phyloP scores from a whole-genome alignment of 2,888 invertebrate genomes.

The Thymelicus sylvestris region DNA sequence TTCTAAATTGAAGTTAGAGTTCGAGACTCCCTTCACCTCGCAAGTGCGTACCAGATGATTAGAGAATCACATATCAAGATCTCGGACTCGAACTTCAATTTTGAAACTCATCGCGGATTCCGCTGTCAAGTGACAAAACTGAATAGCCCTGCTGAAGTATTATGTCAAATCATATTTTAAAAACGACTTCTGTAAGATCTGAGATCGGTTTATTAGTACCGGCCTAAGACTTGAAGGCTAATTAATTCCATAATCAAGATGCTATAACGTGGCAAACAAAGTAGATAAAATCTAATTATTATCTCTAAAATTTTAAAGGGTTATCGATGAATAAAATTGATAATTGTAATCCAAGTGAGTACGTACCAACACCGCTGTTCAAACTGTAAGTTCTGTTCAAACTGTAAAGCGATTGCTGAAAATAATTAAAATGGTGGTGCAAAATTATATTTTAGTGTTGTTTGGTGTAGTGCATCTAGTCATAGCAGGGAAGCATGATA shows the following conservation, averaged over 20 bases:
- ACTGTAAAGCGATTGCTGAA: background rate
- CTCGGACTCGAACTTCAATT: no score
- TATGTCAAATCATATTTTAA: no score
- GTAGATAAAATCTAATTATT: background rate
- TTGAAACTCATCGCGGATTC: no score
- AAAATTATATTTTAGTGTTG: background rate
- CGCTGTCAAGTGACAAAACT: no score
- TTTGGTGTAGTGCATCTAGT: background rate
- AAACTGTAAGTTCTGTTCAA: no score
- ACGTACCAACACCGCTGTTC: background rate
- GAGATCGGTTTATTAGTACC: no score
- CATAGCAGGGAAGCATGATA: slow-evolving; percentile 21
- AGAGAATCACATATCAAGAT: no score
- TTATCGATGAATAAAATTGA: background rate
- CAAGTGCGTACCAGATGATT: no score
- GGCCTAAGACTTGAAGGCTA: background rate
- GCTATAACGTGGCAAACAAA: background rate
- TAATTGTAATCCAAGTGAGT: background rate
- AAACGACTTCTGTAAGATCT: no score
- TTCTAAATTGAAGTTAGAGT: no score
- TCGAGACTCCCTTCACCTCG: no score
- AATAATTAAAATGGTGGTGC: slow-evolving; percentile 9
- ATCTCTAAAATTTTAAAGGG: background rate
- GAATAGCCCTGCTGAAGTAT: no score
- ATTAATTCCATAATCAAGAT: background rate